phyloP scores from a whole-genome alignment of 2,888 invertebrate genomes.

The Leucania comma region DNA sequence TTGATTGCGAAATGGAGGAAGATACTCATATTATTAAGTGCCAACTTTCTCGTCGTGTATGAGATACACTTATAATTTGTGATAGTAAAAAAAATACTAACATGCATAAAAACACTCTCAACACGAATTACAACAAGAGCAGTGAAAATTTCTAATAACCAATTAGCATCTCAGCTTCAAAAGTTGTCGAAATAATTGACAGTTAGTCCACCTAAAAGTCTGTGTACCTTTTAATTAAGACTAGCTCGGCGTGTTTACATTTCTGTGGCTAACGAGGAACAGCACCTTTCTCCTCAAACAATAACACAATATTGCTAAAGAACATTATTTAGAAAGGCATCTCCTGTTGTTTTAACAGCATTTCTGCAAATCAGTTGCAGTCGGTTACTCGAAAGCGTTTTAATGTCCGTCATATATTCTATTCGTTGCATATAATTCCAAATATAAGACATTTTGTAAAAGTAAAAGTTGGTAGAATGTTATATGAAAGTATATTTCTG shows the following conservation, averaged over 20 bases:
- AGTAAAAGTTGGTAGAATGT: constrained; percentile 67
- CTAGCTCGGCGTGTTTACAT: constrained; percentile 68
- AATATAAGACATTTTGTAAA: constrained; percentile 57
- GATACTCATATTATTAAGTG: constrained; percentile 30
- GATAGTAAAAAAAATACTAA: constrained; percentile 38
- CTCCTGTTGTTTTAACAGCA: constrained; percentile 63
- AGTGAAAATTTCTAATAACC: constrained; percentile 61
- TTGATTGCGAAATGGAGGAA: constrained; percentile 45
- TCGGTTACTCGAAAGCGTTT: constrained; percentile 60
- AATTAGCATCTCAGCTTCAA: constrained; percentile 57
- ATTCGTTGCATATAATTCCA: constrained; percentile 43
- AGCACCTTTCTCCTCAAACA: constrained; percentile 84
- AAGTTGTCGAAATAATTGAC: constrained; percentile 61
- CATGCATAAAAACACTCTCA: constrained; percentile 12
- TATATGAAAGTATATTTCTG: constrained; percentile 58
- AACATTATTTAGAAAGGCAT: constrained; percentile 76
- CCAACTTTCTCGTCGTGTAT: constrained; percentile 50
- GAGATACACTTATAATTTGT: constrained; percentile 46
- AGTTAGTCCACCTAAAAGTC: constrained; percentile 64
- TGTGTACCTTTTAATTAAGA: constrained; percentile 72
- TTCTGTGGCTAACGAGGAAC: constrained; percentile 64
- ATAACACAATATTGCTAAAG: constrained; percentile 70
- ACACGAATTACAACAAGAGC: constrained; percentile 19
- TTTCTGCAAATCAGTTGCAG: constrained; percentile 65
- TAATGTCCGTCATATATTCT: constrained; percentile 43